phyloP scores from a whole-genome alignment of 2,113 vertebrate genomes.

The Elephantulus edwardii region DNA sequence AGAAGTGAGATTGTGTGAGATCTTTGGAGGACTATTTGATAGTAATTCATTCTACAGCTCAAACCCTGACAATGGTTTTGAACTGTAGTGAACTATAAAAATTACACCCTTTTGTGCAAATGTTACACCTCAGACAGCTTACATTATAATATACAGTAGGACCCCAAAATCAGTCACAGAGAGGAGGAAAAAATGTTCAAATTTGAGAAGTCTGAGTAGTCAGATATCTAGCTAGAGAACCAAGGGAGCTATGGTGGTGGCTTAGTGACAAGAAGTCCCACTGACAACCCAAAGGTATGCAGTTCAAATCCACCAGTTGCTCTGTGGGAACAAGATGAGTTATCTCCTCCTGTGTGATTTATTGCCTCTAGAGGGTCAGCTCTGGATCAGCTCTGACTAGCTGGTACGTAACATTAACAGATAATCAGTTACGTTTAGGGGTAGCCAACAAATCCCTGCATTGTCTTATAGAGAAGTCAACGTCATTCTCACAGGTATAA shows the following conservation, averaged over 20 bases:
- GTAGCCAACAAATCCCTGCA: background rate
- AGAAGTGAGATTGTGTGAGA: background rate
- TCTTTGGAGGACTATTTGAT: background rate
- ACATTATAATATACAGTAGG: background rate
- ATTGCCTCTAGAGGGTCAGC: no score
- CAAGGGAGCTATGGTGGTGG: no score
- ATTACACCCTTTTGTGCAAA: background rate
- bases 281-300: no score
- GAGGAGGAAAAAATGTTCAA: background rate
- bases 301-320: no score
- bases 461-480: background rate
- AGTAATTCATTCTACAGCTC: background rate
- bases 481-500: background rate
- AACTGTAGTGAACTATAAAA: slow-evolving; percentile 1
- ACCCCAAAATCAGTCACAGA: background rate
- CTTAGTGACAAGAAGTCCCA: no score
- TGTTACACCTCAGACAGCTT: background rate
- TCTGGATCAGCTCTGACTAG: no score
- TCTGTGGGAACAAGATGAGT: no score
- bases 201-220: background rate
- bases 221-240: no score
- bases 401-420: no score
- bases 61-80: background rate
- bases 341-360: no score
- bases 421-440: no score